Percentiles rank a stretch among this genome's conserved stretches.
Evolutionary conservation across 2,113 vertebrate species (phyloP).

Genomic region (Phainopepla nitens): DNA sequence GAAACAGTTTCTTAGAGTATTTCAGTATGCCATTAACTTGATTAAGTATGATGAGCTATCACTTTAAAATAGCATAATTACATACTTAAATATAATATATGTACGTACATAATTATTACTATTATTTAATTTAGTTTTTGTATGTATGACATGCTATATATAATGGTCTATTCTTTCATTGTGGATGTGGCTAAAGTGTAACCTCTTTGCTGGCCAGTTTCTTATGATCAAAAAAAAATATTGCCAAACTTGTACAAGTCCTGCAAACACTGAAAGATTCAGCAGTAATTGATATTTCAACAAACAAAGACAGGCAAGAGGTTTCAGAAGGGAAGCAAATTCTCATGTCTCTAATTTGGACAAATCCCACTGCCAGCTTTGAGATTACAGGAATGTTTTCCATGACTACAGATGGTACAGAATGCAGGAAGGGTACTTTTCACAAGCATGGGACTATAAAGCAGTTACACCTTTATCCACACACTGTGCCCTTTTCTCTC

Average conservation of each 20-base stretch:
- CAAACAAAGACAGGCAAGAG: background rate
- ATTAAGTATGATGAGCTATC: background rate
- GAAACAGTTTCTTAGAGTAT: background rate
- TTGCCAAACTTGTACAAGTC: background rate
- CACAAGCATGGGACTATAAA: background rate
- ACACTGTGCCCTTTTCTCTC: background rate
- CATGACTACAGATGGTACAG: background rate
- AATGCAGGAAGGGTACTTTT: background rate
- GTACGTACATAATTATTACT: background rate
- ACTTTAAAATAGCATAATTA: background rate
- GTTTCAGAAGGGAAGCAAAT: background rate
- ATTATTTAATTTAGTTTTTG: background rate
- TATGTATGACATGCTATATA: background rate
- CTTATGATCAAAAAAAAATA: background rate
- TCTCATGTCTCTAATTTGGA: background rate
- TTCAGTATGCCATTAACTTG: conserved; percentile 8
- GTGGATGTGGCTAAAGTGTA: background rate
- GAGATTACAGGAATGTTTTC: background rate
- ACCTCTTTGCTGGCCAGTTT: background rate
- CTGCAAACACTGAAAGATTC: background rate
- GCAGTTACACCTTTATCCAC: background rate
- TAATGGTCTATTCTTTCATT: background rate
- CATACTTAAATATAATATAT: background rate
- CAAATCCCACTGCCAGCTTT: background rate
- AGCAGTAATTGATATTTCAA: background rate